Evolutionary conservation across 2,113 vertebrate species (phyloP), one percentile per base, ranked within the genome.

Genomic region (Tylochromis polylepis): DNA sequence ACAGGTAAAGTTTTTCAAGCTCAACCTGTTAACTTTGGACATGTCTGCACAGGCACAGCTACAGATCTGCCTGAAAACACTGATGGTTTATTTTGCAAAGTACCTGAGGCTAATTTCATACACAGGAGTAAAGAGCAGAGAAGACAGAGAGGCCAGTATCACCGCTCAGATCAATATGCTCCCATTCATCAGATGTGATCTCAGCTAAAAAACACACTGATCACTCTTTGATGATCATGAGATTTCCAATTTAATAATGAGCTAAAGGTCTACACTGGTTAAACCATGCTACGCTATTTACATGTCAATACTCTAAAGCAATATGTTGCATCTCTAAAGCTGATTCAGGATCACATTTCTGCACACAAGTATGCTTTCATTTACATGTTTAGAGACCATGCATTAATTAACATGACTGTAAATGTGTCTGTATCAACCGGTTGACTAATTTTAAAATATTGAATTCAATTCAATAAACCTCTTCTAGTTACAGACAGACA

Each of bases 281-380:
- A 49, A 60, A 43, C 11, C 16, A 60, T 43, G 27, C 36, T 27
- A 16, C 1, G 2, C 6, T 79, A 60, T 56, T 67, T 59, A 27
- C 60, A 80, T 57, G 29, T 60, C n/a, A 57, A 16, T 6, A 29
- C 31, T 78, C 46, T 51, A 77, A 77, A 12, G 43, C 7, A 53
- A 53, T 22, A 72, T 83, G 72, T 31, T 79, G 62, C 27, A 84
- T 86, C 82, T 87, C 81, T 62, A 70, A 67, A 89, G 59, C 53
- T 89, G 29, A 78, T 91, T 93, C 90, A 89, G 83, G 82, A 87
- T 93, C 87, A 92, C 65, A 90, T 86, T 85, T 79, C 38, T 43
- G 53, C 31, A 34, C 16, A 58, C 18, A 18, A 34, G 34, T 51
- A 43, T n/a, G 15, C 9, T 57, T 81, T 88, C 11, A 11, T 62